A percentile compares a stretch with the other conserved stretches of the same genome.
phyloP scores from a whole-genome alignment of 2,113 vertebrate genomes.

The Psilopsiagon aymara region DNA sequence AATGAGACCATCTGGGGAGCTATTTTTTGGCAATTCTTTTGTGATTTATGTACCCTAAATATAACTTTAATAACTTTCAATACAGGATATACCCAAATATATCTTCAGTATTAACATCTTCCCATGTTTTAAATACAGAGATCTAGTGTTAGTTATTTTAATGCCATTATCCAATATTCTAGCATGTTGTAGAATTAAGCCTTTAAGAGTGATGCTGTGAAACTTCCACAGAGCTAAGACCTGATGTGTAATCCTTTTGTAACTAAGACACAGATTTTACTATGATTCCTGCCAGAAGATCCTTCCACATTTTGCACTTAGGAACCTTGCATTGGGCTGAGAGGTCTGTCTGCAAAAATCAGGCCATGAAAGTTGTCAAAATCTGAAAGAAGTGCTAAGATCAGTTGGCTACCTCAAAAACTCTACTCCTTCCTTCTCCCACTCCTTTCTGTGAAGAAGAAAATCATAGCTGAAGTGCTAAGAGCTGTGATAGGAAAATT shows the following conservation, averaged over 20 bases:
- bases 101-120: neutral
- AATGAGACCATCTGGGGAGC: neutral
- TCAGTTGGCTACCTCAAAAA: conserved; percentile 5
- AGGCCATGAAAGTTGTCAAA: neutral
- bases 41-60: neutral
- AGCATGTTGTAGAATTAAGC: neutral
- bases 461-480: neutral
- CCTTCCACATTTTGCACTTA: neutral
- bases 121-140: neutral
- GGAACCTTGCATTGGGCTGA: neutral
- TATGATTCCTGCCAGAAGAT: neutral
- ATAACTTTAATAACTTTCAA: neutral
- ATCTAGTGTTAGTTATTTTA: neutral
- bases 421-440: neutral
- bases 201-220: neutral
- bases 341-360: neutral
- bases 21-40: neutral
- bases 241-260: neutral
- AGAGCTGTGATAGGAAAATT: neutral
- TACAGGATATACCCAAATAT: neutral
- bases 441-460: neutral
- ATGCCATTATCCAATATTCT: neutral
- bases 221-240: neutral
- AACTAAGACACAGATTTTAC: neutral
- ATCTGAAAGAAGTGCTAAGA: conserved; percentile 12